Conservation (phyloP, 2,113 vertebrate genomes). For the Synodontis membranacea region DNA sequence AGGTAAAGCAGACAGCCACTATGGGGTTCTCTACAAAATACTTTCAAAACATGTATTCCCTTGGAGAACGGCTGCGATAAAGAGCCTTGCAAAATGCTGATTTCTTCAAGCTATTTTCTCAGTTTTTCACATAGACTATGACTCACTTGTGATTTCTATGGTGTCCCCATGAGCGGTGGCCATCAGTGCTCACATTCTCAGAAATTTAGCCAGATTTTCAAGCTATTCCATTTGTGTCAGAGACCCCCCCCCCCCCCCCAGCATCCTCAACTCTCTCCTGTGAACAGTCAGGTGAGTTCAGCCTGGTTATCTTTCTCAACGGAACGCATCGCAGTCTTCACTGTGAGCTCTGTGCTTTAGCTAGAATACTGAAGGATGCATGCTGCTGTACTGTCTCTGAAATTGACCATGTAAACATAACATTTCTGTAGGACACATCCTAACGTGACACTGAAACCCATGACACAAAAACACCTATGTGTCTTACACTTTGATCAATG, state of each 20-base stretch:
- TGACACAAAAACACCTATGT: background rate
- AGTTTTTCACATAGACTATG: background rate
- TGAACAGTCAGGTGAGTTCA: background rate
- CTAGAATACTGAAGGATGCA: slow-evolving; percentile 1
- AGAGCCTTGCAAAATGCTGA: background rate
- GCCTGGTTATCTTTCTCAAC: background rate
- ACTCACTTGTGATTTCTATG: background rate
- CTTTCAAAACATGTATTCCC: background rate
- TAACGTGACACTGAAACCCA: background rate
- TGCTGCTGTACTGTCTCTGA: slow-evolving; percentile 5
- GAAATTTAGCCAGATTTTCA: slow-evolving; percentile 3
- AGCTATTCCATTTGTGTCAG: background rate
- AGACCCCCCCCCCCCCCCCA: background rate
- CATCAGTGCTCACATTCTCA: background rate
- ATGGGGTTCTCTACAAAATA: background rate
- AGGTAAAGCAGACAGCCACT: background rate
- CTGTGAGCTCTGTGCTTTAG: slow-evolving; percentile 11
- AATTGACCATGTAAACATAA: background rate
- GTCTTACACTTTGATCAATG: background rate
- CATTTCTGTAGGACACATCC: background rate
- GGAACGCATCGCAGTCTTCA: slow-evolving; percentile 12
- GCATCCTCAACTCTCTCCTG: background rate
- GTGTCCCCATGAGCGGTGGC: background rate
- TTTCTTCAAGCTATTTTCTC: background rate
- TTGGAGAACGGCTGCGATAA: background rate